Conservation (phyloP, 2,797 vertebrate species). For the Tolypeutes matacus region DNA sequence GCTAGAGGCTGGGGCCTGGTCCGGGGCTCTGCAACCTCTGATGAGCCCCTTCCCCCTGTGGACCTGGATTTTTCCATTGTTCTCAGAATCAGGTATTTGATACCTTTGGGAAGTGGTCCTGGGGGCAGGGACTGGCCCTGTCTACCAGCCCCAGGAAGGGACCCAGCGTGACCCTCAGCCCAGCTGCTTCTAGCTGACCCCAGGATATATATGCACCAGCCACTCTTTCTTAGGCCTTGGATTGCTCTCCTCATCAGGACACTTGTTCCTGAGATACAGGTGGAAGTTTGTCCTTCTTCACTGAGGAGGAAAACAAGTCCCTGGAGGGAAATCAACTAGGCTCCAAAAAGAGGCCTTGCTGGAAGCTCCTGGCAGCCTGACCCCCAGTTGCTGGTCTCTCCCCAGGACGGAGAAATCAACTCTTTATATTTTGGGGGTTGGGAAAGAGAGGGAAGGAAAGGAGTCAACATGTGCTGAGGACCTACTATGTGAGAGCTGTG, state of each 20-base stretch:
- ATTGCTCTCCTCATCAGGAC: neutral
- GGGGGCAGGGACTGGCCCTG: neutral
- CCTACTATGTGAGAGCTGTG: neutral
- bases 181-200: neutral
- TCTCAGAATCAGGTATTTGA: neutral
- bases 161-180: neutral
- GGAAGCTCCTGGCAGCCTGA: neutral
- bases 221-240: neutral
- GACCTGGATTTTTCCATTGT: neutral
- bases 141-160: neutral
- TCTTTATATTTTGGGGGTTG: neutral
- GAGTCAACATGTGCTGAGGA: neutral
- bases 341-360: neutral
- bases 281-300: neutral
- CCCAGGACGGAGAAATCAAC: neutral
- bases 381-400: neutral
- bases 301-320: neutral
- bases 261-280: neutral
- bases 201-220: neutral
- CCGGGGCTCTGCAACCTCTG: fast-evolving
- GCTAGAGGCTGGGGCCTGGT: neutral
- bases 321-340: neutral
- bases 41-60: neutral
- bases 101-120: neutral
- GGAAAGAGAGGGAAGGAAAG: neutral